These are phyloP conservation scores for Stomatorhinus walkeri DNA, from an alignment of 2,797 vertebrate species.

Conservation along the genomic window DNA sequence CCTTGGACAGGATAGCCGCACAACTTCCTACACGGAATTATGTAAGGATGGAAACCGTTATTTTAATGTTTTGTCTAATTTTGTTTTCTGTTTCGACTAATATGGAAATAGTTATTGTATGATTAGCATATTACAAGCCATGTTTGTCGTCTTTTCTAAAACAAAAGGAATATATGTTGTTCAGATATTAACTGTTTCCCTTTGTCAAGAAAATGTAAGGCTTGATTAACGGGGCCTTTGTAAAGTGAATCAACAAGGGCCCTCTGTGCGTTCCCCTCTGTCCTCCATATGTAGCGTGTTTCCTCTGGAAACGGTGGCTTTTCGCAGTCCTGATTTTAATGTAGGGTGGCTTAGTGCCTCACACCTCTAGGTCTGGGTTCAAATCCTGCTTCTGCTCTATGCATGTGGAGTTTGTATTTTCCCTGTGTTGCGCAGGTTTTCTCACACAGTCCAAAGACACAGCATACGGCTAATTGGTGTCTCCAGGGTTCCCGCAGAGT, in stretches of 20 bases:
- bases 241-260: not conserved
- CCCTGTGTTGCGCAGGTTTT: not conserved
- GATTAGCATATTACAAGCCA: not conserved
- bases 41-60: not conserved
- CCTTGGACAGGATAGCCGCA: not conserved
- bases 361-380: not conserved
- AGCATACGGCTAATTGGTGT: not conserved
- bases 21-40: not conserved
- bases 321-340: not conserved
- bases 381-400: not conserved
- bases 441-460: not conserved
- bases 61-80: not conserved
- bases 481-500: not conserved
- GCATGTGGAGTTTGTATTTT: not conserved
- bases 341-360: not conserved
- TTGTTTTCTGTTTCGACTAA: not conserved
- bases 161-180: not conserved
- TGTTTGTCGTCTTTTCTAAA: not conserved
- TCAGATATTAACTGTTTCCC: not conserved
- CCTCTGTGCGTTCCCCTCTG: not conserved
- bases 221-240: not conserved
- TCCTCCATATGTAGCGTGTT: not conserved
- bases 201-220: not conserved
- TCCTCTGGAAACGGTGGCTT: not conserved
- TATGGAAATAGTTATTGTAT: not conserved